phyloP scores from a whole-genome alignment of 2,113 vertebrate genomes.

The Planiliza haematocheilus region DNA sequence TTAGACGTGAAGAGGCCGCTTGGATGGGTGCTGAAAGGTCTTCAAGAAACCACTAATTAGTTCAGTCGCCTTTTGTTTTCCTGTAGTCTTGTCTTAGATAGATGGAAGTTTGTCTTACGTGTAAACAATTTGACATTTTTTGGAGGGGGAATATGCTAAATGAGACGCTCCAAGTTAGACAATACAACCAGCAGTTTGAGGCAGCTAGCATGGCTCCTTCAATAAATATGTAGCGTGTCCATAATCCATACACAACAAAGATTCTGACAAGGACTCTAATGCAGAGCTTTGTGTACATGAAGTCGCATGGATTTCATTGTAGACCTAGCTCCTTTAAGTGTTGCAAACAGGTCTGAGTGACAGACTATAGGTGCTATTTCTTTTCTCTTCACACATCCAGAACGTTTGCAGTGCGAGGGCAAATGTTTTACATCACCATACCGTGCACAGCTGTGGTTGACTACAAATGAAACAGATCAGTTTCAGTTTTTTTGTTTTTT shows the following conservation, averaged over 20 bases:
- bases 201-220: background rate
- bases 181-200: background rate
- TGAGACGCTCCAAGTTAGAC: no score
- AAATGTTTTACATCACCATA: slow-evolving; percentile 54
- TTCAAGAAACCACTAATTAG: no score
- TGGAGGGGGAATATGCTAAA: no score
- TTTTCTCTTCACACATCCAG: slow-evolving; percentile 47
- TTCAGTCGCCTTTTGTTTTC: no score
- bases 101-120: no score
- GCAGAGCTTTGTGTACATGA: background rate
- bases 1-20: no score
- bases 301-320: background rate
- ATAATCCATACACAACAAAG: background rate
- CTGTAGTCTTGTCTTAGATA: no score
- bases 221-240: background rate
- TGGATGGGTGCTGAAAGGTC: no score
- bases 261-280: background rate
- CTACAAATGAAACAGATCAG: slow-evolving; percentile 41
- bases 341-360: background rate
- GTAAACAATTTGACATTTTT: no score
- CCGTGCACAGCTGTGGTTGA: slow-evolving; percentile 47
- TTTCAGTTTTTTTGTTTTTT: slow-evolving; percentile 39
- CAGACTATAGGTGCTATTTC: background rate
- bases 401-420: slow-evolving; percentile 30
- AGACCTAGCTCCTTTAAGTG: background rate